Conservation (phyloP, 92 coral and sea anemone genomes). For the Pocillopora grandis region DNA sequence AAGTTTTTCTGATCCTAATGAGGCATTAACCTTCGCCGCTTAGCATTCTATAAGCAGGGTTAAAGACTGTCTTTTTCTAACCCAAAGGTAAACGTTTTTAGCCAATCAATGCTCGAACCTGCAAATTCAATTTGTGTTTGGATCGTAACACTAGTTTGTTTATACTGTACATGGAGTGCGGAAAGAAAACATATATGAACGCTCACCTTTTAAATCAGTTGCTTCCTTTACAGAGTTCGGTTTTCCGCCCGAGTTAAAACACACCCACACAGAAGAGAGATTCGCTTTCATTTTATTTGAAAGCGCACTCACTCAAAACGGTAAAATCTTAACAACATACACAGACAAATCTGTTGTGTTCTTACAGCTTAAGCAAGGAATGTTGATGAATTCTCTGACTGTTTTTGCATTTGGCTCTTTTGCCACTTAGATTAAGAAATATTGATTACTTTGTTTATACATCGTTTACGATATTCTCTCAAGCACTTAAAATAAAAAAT, state of each 20-base stretch:
- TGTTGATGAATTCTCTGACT: background rate
- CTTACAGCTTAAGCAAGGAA: background rate
- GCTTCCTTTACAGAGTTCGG: background rate
- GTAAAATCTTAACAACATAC: background rate
- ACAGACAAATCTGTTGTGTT: background rate
- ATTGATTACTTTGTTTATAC: conserved; percentile 1
- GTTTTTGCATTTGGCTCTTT: background rate
- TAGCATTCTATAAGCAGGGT: background rate
- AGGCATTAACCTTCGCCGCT: background rate
- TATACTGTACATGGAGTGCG: conserved; percentile 3
- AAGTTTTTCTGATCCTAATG: background rate
- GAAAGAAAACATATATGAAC: background rate
- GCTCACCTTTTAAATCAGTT: background rate
- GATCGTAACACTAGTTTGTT: background rate
- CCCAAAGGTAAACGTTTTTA: conserved; percentile 1
- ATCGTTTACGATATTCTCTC: background rate
- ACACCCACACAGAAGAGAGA: background rate
- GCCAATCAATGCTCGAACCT: conserved; percentile 9
- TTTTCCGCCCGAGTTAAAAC: background rate
- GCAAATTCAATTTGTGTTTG: conserved; percentile 2
- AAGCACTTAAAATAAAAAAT: background rate
- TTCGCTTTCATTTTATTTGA: background rate
- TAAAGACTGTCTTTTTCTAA: background rate
- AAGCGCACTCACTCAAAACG: background rate
- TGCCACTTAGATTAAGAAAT: background rate